A percentile compares a stretch with the other conserved stretches of the same genome.
Evolutionary conservation across 1,140 invertebrate species (phyloP).

Genomic region (Dinothrombium tinctorium): DNA sequence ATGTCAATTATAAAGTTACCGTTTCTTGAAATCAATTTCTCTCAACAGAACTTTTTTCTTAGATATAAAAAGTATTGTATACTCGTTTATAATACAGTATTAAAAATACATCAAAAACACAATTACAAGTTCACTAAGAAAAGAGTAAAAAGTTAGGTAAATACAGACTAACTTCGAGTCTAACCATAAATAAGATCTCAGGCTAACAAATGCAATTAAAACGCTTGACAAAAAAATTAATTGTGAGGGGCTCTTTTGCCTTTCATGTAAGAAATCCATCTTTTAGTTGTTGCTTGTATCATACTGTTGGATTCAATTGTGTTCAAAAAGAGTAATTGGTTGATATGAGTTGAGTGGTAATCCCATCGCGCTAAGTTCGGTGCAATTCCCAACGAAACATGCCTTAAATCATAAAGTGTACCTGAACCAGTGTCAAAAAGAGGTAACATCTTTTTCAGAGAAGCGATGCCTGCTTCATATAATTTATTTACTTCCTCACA

Average conservation of each 20-base stretch:
- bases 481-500: slow-evolving; percentile 40
- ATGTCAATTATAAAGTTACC: no score
- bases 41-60: no score
- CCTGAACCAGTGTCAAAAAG: slow-evolving; percentile 86
- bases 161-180: no score
- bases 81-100: no score
- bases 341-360: slow-evolving; percentile 94
- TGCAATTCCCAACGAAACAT: slow-evolving; percentile 54
- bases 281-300: slow-evolving; percentile 51
- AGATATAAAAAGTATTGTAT: no score
- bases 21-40: no score
- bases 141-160: no score
- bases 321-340: slow-evolving; percentile 68
- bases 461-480: slow-evolving; percentile 61
- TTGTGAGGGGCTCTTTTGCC: slow-evolving; percentile 82
- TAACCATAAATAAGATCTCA: no score
- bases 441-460: slow-evolving; percentile 64
- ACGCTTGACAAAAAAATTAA: no score
- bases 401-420: slow-evolving; percentile 86
- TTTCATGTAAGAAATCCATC: slow-evolving; percentile 88
- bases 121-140: no score
- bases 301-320: slow-evolving; percentile 58
- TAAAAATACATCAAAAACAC: no score
- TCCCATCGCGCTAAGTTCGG: slow-evolving; percentile 79
- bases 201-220: no score